Percentiles rank a stretch among this genome's conserved stretches.
Conservation (phyloP, 37 sponge, comb jelly and placozoan species). For the Beroe forskalii region DNA sequence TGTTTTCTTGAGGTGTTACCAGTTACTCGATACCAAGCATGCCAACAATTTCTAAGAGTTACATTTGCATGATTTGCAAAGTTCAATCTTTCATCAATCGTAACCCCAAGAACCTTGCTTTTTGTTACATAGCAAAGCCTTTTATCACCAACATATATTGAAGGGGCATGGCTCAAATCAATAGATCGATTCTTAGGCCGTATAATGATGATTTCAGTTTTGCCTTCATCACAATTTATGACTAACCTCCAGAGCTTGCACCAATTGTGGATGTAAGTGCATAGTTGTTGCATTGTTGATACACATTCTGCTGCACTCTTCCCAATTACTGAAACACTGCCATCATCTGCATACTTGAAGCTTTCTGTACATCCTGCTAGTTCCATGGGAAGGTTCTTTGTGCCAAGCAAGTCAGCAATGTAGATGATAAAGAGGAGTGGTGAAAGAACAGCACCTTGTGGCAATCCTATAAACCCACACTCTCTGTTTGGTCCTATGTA, state of each 20-base stretch:
- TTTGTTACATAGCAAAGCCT: no score
- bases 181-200: no score
- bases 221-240: background rate
- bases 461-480: background rate
- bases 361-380: no score
- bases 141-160: no score
- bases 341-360: background rate
- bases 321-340: background rate
- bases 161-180: no score
- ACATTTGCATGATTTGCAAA: no score
- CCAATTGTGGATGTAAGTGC: background rate
- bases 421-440: background rate
- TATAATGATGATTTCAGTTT: no score
- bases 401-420: background rate
- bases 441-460: background rate
- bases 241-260: background rate
- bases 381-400: background rate
- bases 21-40: no score
- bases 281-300: background rate
- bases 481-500: background rate
- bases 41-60: no score
- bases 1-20: no score
- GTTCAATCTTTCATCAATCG: no score
- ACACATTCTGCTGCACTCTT: background rate
- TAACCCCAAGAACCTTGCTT: no score